Base-by-base conservation (phyloP, 2,797 vertebrate genomes). In the Dendrocincla tyrannina region DNA sequence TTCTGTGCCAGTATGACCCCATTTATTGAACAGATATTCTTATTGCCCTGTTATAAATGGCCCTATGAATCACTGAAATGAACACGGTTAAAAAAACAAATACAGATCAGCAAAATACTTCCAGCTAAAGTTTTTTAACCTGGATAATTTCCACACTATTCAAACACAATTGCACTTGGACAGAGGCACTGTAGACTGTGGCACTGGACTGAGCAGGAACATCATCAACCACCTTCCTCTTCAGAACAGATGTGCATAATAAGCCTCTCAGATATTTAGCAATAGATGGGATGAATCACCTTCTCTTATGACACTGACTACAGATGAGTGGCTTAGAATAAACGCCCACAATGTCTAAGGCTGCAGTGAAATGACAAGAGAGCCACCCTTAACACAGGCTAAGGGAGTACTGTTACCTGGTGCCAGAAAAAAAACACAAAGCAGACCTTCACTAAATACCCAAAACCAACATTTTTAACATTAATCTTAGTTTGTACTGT, bases 281-380 rank as follows among this genome's bases (percentile, higher is more conserved):
- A 3, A 92, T 68, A 93, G 89, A 91, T 85, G 42, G 62, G 85
- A 95, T 95, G 88, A 94, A 93, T 94, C 85, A 90, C 62, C 79
- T 93, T 85, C 72, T 70, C 62, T 55, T 49, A 76, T 63, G 74
- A 91, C 89, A 96, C 72, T 55, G 83, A 88, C 85, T 94, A 85
- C 62, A 91, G 68, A 92, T 75, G 85, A 93, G 53, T 90, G 79
- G n/a, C 47, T 96, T 25, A 62, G 58, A 92, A 84, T 81, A 53
- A 94, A 88, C 7, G 0, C 78, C 94, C 56, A 74, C 3, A 0
- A 74, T n/a, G 87, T 74, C 63, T 4, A 35, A 81, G 56, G 58
- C 20, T 74, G 58, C 63, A 63, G 25, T 18, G 50, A 69, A 90
- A 82, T 55, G 33, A 79, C 77, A 93, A 41, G 50, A 41, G 32